phyloP scores from a whole-genome alignment of 2,797 vertebrate species.

The Triplophysa yarkandensis region DNA sequence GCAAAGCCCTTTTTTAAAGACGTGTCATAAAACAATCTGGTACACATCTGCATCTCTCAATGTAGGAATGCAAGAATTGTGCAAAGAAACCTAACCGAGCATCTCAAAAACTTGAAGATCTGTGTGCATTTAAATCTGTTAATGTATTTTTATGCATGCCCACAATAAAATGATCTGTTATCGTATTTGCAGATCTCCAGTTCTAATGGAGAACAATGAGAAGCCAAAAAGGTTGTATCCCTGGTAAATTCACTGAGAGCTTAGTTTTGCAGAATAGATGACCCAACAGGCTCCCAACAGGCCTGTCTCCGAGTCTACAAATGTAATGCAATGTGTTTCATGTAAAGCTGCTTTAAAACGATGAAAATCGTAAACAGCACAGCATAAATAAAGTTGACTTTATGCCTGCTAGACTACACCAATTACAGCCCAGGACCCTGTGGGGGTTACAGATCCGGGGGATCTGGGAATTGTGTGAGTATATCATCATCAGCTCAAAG shows the following conservation, averaged over 20 bases:
- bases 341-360: too few species aligned
- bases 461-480: conserved; percentile 12
- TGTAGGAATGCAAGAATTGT: neutral
- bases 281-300: conserved; percentile 35
- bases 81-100: neutral
- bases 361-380: too few species aligned
- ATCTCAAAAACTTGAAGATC: neutral
- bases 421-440: conserved; percentile 12
- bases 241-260: conserved; percentile 47
- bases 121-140: neutral
- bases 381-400: too few species aligned
- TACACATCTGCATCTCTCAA: conserved; percentile 3
- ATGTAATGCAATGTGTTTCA: too few species aligned
- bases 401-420: neutral
- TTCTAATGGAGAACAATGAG: neutral
- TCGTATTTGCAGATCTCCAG: neutral
- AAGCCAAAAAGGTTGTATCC: conserved; percentile 45
- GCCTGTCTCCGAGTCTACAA: conserved; percentile 16
- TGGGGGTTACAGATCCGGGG: conserved; percentile 1
- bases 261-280: conserved; percentile 33
- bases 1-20: conserved; percentile 5
- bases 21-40: neutral
- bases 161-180: neutral
- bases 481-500: conserved; percentile 21
- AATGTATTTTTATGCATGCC: conserved; percentile 3